Evolutionary conservation across 2,888 invertebrate species (phyloP).

Genomic region (Hemistola chrysoprasaria): DNA sequence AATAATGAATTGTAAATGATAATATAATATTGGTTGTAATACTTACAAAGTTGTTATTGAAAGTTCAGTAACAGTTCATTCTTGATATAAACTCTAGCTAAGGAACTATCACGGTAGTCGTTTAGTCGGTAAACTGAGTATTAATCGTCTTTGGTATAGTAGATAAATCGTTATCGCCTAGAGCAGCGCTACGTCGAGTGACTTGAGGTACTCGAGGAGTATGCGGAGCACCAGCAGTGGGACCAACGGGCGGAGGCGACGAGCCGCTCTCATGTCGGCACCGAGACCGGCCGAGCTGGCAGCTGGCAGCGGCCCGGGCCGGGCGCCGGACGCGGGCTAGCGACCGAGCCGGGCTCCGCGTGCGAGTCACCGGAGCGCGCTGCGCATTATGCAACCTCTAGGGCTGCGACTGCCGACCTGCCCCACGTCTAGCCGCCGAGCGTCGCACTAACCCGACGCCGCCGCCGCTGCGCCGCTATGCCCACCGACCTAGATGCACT

Average conservation of each 20-base stretch:
- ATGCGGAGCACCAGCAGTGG: slow-evolving; percentile 64
- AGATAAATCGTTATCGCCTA: slow-evolving; percentile 23
- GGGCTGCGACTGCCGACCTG: slow-evolving; percentile 65
- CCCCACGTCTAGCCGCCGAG: slow-evolving; percentile 73
- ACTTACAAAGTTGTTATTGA: slow-evolving; percentile 58
- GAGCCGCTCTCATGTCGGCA: slow-evolving; percentile 48
- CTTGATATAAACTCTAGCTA: slow-evolving; percentile 42
- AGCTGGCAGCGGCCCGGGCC: slow-evolving; percentile 5
- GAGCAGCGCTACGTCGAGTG: slow-evolving; percentile 50
- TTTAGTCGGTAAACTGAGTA: slow-evolving; percentile 37
- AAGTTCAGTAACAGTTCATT: slow-evolving; percentile 38
- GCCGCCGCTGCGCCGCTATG: slow-evolving; percentile 48
- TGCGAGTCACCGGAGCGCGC: slow-evolving; percentile 45
- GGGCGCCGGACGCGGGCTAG: slow-evolving; percentile 25
- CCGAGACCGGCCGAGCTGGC: slow-evolving; percentile 23
- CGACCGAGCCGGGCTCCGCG: slow-evolving; percentile 25
- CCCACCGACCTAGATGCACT: slow-evolving; percentile 81
- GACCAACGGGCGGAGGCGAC: slow-evolving; percentile 56
- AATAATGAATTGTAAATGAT: no score
- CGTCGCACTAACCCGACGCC: slow-evolving; percentile 71
- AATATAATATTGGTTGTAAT: slow-evolving; percentile 28
- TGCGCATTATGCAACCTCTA: slow-evolving; percentile 71
- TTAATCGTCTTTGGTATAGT: slow-evolving; percentile 45
- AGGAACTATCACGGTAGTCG: slow-evolving; percentile 28
- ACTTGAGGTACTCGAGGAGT: slow-evolving; percentile 69